These are phyloP conservation scores for Apamea monoglypha DNA, from an alignment of 2,888 invertebrate genomes.

Conservation along the genomic window DNA sequence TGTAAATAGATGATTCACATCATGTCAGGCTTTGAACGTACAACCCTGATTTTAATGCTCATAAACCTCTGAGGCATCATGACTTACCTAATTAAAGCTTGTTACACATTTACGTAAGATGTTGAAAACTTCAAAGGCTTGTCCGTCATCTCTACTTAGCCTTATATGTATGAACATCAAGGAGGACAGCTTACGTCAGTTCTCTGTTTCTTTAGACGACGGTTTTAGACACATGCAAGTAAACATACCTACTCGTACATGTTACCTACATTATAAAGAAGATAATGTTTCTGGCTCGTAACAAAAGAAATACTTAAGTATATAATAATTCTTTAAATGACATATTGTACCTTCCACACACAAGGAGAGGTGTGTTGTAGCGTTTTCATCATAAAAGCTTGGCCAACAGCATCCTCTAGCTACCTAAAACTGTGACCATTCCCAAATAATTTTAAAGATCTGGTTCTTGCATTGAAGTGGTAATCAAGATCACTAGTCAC, in stretches of 20 bases:
- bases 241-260: background rate
- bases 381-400: background rate
- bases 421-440: background rate
- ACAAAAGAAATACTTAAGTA: background rate
- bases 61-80: background rate
- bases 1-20: background rate
- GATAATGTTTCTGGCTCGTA: background rate
- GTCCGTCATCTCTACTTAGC: constrained; percentile 42
- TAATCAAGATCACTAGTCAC: background rate
- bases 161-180: constrained; percentile 26
- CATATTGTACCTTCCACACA: background rate
- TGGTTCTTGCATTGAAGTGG: background rate
- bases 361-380: background rate
- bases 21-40: background rate
- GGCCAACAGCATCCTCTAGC: background rate
- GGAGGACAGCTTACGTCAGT: constrained; percentile 44
- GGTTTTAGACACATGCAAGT: constrained; percentile 14
- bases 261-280: background rate
- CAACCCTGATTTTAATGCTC: background rate
- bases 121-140: constrained; percentile 41
- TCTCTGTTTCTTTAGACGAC: constrained; percentile 33
- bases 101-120: constrained; percentile 27
- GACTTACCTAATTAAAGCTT: constrained; percentile 20
- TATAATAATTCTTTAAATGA: background rate
- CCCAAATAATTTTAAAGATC: background rate